Conservation (phyloP, 1,140 invertebrate species). For the Doryteuthis pealeii region DNA sequence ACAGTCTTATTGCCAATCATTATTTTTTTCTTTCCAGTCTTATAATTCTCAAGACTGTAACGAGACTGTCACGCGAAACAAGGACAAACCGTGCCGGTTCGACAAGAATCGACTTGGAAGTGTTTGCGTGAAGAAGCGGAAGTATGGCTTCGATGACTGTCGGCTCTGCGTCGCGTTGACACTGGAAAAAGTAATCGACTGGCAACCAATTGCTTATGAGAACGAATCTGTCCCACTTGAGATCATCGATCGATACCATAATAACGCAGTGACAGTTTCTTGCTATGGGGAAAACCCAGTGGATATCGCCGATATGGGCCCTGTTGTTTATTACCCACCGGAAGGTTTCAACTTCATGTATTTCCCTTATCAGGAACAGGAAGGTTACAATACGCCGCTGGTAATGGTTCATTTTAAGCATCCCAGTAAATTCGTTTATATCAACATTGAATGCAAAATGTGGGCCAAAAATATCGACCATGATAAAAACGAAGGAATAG, state of each 20-base stretch:
- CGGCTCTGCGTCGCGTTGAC: no score
- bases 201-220: conserved; percentile 33
- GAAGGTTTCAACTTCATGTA: conserved; percentile 79
- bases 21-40: no score
- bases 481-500: no score
- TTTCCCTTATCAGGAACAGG: conserved; percentile 76
- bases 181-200: conserved; percentile 25
- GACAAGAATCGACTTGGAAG: no score
- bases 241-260: conserved; percentile 18
- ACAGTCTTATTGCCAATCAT: no score
- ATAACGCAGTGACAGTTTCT: conserved; percentile 24
- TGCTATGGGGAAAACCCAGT: conserved; percentile 63
- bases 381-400: conserved; percentile 83
- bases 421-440: conserved; percentile 81
- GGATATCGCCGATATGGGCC: conserved; percentile 84
- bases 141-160: no score
- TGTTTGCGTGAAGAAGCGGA: no score
- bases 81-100: no score
- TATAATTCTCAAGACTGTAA: no score
- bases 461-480: conserved; percentile 86
- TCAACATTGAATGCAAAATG: conserved; percentile 77
- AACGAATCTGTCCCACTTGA: conserved; percentile 23
- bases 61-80: no score
- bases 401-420: conserved; percentile 82
- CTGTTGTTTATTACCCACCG: conserved; percentile 70